Evolutionary conservation across 2,888 invertebrate genomes (phyloP).

Genomic region (Dryococelus australis): DNA sequence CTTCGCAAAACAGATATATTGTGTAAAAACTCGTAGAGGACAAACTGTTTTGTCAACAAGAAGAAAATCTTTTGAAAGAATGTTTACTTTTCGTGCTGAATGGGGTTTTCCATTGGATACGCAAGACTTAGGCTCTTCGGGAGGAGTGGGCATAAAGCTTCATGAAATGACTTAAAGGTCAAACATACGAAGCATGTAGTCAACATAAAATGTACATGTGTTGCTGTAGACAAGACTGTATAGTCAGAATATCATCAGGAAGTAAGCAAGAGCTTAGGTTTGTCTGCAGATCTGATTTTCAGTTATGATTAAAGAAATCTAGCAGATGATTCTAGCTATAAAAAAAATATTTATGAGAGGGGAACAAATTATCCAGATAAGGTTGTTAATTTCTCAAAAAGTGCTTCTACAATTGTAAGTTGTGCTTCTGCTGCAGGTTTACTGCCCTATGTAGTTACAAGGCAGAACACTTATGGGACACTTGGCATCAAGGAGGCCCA

Average conservation of each 20-base stretch:
- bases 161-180: too few species aligned
- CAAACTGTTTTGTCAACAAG: too few species aligned
- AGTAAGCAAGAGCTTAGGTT: background rate
- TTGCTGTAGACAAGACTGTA: too few species aligned
- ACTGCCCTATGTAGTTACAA: slow-evolving; percentile 7
- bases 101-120: too few species aligned
- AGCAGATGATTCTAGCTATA: background rate
- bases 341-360: background rate
- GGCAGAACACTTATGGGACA: background rate
- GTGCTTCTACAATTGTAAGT: background rate
- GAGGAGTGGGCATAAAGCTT: too few species aligned
- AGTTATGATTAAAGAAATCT: background rate
- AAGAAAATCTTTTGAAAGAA: too few species aligned
- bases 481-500: background rate
- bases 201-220: too few species aligned
- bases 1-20: too few species aligned
- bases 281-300: background rate
- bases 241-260: background rate
- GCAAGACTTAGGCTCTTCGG: too few species aligned
- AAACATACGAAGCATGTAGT: too few species aligned
- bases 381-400: background rate
- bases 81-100: too few species aligned
- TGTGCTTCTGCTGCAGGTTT: background rate
- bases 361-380: background rate
- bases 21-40: too few species aligned